These are phyloP conservation scores for Agrilus mali DNA, from an alignment of 2,888 invertebrate genomes.

Conservation along the genomic window DNA sequence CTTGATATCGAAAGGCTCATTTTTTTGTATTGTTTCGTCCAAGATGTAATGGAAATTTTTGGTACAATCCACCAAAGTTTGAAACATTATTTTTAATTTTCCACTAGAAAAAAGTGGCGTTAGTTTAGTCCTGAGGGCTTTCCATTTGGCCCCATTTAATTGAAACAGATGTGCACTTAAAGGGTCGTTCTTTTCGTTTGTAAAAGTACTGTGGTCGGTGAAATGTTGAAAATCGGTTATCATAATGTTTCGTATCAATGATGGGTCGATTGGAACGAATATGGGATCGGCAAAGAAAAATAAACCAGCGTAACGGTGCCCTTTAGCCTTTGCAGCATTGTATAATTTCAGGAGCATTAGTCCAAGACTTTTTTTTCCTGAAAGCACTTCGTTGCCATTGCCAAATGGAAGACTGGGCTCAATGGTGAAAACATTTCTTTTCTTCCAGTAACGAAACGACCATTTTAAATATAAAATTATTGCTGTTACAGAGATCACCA, in stretches of 20 bases:
- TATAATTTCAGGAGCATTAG: no score
- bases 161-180: conserved; percentile 29
- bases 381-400: conserved; percentile 9
- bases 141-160: conserved; percentile 36
- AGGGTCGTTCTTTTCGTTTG: conserved; percentile 28
- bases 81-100: conserved; percentile 15
- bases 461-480: conserved; percentile 10
- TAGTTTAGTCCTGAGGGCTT: conserved; percentile 34
- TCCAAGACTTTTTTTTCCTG: no score
- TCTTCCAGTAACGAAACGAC: conserved; percentile 21
- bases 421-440: conserved; percentile 15
- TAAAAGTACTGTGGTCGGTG: no score
- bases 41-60: conserved; percentile 7
- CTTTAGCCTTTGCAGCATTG: no score
- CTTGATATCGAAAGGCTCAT: conserved; percentile 16
- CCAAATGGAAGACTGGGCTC: conserved; percentile 23
- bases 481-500: no score
- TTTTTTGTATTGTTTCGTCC: background rate
- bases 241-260: no score
- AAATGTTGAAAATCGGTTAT: no score
- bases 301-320: no score
- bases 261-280: no score
- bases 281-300: no score
- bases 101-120: conserved; percentile 20
- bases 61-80: conserved; percentile 8